Evolutionary conservation across 92 coral and sea anemone species (phyloP), one percentile per base, ranked within the genome.

Genomic region (Plumapathes pennacea): DNA sequence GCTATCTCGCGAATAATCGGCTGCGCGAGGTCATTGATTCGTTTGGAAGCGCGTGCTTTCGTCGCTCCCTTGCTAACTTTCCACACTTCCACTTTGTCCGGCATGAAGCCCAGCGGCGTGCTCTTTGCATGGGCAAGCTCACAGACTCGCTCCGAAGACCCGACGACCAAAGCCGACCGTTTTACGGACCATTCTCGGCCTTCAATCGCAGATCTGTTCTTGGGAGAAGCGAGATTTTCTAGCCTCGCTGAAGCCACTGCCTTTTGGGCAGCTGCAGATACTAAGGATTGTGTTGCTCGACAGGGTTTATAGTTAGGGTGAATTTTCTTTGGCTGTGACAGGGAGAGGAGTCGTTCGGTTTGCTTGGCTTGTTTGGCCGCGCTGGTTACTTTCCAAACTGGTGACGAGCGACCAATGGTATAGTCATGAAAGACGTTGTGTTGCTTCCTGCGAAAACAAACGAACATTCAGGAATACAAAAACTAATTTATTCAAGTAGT

Each of bases 171-270:
- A 3, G 97, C 90, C 17, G 94, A 70, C 34, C 31, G 64, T 60
- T 74, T 89, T 8, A 94, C 85, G 23, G 57, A 52, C 99, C 99
- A 94, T 14, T 94, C 99, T 18, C 96, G 85, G 45, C 66, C 97
- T 36, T 37, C 61, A 32, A 63, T 62, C 10, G 36, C 65, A 9
- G 72, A 27, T 32, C 89, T 70, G 27, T 73, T 69, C 14, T 74
- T 84, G 1, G 99, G 88, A 43, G 32, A 70, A 3, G 95, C 77
- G 38, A 94, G 83, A 14, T 26, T 61, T 28, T 89, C 97, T 4
- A 82, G 53, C 25, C 94, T 74, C 34, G 50, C 75, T 4, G 96
- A 72, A 5, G 95, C 70, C 4, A 60, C 37, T 18, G 99, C 97
- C 10, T 52, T 78, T 41, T 67, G 83, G 4, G 99, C 99, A 0